A percentile compares a stretch with the other conserved stretches of the same genome.
Conservation (phyloP, 2,113 vertebrate genomes). For the Pseudopipra pipra region DNA sequence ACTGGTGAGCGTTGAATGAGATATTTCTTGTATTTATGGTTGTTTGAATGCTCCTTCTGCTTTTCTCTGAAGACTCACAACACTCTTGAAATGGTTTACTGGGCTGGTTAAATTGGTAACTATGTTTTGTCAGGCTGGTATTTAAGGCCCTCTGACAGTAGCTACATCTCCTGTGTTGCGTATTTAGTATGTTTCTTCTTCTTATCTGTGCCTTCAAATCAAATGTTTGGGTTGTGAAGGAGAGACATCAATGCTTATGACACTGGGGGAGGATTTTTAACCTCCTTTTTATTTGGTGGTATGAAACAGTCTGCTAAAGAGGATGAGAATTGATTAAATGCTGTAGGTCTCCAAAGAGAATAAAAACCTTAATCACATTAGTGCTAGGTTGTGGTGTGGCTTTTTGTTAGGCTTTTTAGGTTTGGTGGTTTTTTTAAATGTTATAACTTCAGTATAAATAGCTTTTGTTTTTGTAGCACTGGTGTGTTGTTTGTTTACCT, state of each 20-base stretch:
- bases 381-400: background rate
- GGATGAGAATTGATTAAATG: background rate
- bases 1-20: background rate
- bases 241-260: background rate
- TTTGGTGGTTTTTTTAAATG: background rate
- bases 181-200: background rate
- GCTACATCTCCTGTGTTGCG: background rate
- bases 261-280: background rate
- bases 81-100: background rate
- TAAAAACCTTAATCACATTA: background rate
- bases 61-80: background rate
- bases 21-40: background rate
- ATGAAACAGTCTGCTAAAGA: background rate
- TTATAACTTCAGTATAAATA: background rate
- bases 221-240: background rate
- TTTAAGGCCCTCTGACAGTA: background rate
- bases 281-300: background rate
- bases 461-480: background rate
- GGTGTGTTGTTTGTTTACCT: background rate
- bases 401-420: background rate
- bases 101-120: background rate
- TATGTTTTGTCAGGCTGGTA: background rate
- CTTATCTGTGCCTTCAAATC: background rate
- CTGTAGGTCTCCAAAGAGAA: background rate
- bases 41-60: background rate